Evolutionary conservation across 2,797 vertebrate species (phyloP), one percentile per base, ranked within the genome.

Genomic region (Microctenopoma stevenorrisi): DNA sequence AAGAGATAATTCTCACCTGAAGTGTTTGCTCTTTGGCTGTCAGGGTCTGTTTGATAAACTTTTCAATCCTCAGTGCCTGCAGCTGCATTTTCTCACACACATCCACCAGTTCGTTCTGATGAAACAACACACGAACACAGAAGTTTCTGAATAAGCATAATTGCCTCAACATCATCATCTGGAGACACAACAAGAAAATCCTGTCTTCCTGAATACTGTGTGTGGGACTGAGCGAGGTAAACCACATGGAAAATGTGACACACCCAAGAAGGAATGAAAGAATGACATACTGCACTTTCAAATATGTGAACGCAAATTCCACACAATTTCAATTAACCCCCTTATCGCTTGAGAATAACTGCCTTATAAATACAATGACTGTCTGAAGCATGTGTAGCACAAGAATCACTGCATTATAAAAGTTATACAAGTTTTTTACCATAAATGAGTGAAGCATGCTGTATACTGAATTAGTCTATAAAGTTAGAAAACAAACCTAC

Each of bases 51-150:
- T 93, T 87, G 62, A 96, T 69, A 56, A 97, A 98, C 58, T 87
- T 94, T 81, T 95, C 89, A 12, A 98, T 96, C 81, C 94, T 90
- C 4, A 92, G 84, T 0, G 96, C 94, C 88, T 96, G 95, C 83
- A 97, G 91, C 94, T 98, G 97, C 74, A 97, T 95, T 89, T 91
- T 96, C 87, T 99, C 97, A 66, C 97, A 98, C 66, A 91, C 91
- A 59, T 98, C 97, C 89, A 97, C 98, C 16, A 99, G 91, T 76
- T 94, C 93, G 90, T 98, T 97, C 98, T 98, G 89, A 56, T 74
- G 52, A 9, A 40, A 63, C 35, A 61, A 58, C 30, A 71, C 14
- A 60, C 35, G 61, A 38, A 56, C 43, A 38, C 10, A 49, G 26
- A 16, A 13, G 18, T 63, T 64, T 37, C 16, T 28, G 1, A 50